These are phyloP conservation scores for Stichopus chloronotus DNA, from an alignment of 35 echinoderm and acorn worm genomes.

Conservation along the genomic window DNA sequence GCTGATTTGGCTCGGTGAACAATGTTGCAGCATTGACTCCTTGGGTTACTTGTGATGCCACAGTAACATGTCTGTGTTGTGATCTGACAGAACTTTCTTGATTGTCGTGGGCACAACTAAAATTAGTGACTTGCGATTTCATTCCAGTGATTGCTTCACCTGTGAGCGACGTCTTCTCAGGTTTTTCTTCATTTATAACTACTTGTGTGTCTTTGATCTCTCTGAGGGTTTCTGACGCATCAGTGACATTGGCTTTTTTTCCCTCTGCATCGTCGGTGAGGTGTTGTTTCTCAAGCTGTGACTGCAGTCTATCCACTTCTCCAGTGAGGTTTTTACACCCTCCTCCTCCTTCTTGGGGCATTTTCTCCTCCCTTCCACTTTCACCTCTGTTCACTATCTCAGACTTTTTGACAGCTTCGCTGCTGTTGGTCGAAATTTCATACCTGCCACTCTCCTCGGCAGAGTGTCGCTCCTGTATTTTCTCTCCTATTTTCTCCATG, in stretches of 20 bases:
- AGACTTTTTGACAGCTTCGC: too few relatives aligned
- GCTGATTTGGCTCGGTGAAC: background rate
- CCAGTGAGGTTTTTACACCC: background rate
- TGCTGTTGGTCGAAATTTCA: background rate
- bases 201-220: background rate
- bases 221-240: background rate
- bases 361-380: background rate
- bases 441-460: background rate
- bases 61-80: background rate
- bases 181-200: too few relatives aligned
- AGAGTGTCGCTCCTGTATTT: background rate
- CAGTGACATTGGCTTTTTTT: background rate
- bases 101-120: background rate
- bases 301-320: background rate
- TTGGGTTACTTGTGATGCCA: background rate
- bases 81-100: background rate
- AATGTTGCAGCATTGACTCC: background rate
- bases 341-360: background rate
- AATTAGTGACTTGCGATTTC: background rate
- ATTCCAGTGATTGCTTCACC: background rate
- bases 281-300: background rate
- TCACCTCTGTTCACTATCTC: background rate
- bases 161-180: background rate
- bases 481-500: background rate
- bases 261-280: background rate